These are phyloP conservation scores for Hydrochoerus hydrochaeris DNA, from an alignment of 2,113 vertebrate genomes.

Conservation along the genomic window DNA sequence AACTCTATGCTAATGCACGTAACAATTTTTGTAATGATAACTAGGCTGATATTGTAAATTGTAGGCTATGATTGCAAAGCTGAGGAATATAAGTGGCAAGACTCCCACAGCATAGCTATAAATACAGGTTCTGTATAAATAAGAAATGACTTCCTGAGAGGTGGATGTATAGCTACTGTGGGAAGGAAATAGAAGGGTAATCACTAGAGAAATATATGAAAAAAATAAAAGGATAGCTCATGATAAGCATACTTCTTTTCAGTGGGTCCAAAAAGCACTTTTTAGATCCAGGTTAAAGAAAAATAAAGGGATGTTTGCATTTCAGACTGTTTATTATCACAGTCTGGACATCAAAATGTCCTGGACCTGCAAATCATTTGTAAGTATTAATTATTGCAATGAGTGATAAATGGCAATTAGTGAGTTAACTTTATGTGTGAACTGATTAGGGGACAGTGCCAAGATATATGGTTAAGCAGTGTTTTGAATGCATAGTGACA, in stretches of 20 bases:
- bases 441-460: rapidly evolving
- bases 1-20: not conserved
- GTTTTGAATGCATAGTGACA: not conserved
- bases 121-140: not conserved
- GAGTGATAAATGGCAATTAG: not conserved
- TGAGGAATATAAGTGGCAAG: not conserved
- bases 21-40: not conserved
- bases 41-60: not conserved
- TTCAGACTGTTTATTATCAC: not conserved
- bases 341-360: not conserved
- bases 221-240: not conserved
- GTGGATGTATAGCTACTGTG: rapidly evolving
- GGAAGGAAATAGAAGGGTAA: not conserved
- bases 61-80: not conserved
- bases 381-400: not conserved
- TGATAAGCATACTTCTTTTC: not conserved
- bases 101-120: not conserved
- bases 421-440: not conserved
- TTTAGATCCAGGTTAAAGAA: not conserved
- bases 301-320: not conserved
- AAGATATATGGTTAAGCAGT: not conserved
- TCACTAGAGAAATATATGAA: not conserved
- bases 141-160: not conserved
- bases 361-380: not conserved
- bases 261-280: not conserved